Base-by-base conservation (phyloP, 2,888 invertebrate species). In the Orchestes rusci region DNA sequence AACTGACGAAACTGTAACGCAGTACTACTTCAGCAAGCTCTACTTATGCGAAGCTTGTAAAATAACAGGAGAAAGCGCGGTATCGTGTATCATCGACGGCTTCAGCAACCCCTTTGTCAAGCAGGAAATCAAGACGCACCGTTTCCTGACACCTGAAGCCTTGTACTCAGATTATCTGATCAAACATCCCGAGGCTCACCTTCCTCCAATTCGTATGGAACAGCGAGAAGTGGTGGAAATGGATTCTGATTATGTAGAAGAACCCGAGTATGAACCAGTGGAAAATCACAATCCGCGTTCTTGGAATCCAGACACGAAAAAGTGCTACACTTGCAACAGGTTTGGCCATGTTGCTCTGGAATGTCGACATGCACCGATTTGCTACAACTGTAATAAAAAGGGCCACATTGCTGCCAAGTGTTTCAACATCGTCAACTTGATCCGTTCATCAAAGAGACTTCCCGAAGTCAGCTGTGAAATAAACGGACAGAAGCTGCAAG, bases 11-110 rank as follows among this genome's bases (percentile, higher is more conserved):
- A 56, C 54, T 10, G 48, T 59, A 10, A 58, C 56, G 5, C 56
- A 59, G 32, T 61, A 61, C 37, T 61, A 56, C 45, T 61, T 59
- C 38, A 56, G 58, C 37, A 61, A 61, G 39, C 52, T 60, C 49
- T 60, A 60, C 50, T 49, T 61, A 34, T 51, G 59, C 23, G 59
- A 61, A 40, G 56, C 56, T 8, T 61, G 61, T 39, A 60, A 59
- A 44, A 57, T 61, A 31, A 55, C 55, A 35, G 61, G 61, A n/a
- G 45, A 45, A 43, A 56, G 59, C 48, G 61, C 61, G 23, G 61
- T 61, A 15, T 59, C 59, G 1, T 59, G 59, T 39, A 37, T 61
- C 16, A 59, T 61, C 40, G 59, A 60, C 48, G 61, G 61, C 8
- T 44, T 61, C 16, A 55, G 49, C 28, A 56, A 60, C 40, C 51